These are phyloP conservation scores for Eristalis tenax DNA, from an alignment of 2,888 invertebrate species.

Conservation along the genomic window DNA sequence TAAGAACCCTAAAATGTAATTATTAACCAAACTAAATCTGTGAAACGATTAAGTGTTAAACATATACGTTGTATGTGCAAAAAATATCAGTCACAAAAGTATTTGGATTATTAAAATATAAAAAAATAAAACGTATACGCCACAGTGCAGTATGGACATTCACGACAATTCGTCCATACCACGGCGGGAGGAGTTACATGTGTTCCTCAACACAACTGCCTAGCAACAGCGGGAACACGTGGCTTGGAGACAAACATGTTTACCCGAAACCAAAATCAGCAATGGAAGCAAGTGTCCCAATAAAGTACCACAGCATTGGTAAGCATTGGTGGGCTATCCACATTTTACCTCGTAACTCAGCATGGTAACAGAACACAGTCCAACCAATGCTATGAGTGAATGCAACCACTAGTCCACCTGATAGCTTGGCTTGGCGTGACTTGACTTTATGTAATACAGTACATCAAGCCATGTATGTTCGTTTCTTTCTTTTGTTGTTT, in stretches of 20 bases:
- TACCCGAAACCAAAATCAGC: too few species aligned
- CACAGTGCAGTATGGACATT: background rate
- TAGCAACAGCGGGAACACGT: background rate
- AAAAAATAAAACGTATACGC: background rate
- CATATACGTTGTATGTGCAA: background rate
- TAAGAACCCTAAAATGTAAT: background rate
- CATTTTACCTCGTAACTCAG: too few species aligned
- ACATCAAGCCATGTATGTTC: too few species aligned
- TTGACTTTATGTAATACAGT: too few species aligned
- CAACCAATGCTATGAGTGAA: too few species aligned
- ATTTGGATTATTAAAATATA: background rate
- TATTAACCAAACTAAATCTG: background rate
- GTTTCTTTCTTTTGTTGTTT: too few species aligned
- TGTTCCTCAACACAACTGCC: background rate
- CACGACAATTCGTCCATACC: background rate
- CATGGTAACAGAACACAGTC: background rate
- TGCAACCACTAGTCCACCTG: background rate
- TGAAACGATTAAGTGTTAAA: background rate
- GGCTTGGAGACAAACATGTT: too few species aligned
- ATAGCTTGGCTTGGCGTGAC: background rate
- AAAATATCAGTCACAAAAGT: slow-evolving; percentile 20
- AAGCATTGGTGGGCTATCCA: too few species aligned
- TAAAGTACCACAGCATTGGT: too few species aligned
- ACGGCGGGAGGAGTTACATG: too few species aligned
- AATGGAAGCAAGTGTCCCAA: too few species aligned